Evolutionary conservation across 2,797 vertebrate genomes (phyloP), one percentile per base, ranked within the genome.

Genomic region (Diplodus sargus): DNA sequence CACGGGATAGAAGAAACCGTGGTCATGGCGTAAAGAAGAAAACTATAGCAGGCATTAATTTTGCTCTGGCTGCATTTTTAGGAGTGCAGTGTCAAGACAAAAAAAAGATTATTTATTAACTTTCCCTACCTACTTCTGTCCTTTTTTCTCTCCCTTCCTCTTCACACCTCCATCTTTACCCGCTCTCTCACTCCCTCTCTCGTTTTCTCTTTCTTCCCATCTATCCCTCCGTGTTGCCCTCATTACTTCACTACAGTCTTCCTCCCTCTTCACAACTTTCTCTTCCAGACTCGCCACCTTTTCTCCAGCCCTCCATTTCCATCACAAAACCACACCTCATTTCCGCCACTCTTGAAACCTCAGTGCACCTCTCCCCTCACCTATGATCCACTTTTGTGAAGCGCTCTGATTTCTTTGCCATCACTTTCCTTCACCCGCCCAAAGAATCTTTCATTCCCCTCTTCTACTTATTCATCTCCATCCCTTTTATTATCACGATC

Each of bases 231-330:
- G 54, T 18, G 69, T 62, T 77, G 75, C 63, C 70, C 72, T 82
- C 78, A 85, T 88, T 88, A 85, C 71, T 86, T 89, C 79, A 82
- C 76, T 69, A 30, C 28, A 48, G 52, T 47, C 69, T 74, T 75
- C 25, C 53, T 69, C 30, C 57, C 28, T 60, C 68, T 51, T 66
- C 43, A 48, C 71, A 54, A 42, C 70, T 74, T 58, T 78, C 79
- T 45, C 73, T 75, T 49, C 45, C n/a, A 28, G 52, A 74, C 73
- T 68, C 66, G 14, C 64, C 47, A 47, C 84, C 75, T 74, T 75
- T 70, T 69, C 58, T 74, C 73, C 56, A 45, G 51, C 56, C 76
- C 65, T 25, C 53, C 57, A 67, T 76, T 78, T 81, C 62, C 64
- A 51, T 74, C 63, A 57, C 2, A n/a, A 43, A 82, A 10, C 43